These are phyloP conservation scores for Tenthredo scrophulariae DNA, from an alignment of 2,888 invertebrate species.

Conservation along the genomic window DNA sequence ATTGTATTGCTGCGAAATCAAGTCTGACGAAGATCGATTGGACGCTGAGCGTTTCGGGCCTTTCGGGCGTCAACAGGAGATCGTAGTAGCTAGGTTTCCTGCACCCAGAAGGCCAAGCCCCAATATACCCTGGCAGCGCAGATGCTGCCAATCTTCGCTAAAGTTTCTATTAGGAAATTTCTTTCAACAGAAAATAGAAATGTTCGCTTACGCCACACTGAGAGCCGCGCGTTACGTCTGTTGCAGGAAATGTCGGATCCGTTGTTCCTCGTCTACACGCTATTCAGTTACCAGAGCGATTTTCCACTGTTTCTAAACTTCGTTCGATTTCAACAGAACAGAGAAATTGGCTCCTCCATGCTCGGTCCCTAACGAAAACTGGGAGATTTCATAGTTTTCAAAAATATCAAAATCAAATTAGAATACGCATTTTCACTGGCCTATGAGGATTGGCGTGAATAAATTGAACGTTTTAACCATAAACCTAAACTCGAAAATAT, in stretches of 20 bases:
- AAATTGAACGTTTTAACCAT: neutral
- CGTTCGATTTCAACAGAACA: neutral
- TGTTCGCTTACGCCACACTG: neutral
- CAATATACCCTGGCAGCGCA: conserved; percentile 66
- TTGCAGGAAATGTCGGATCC: neutral
- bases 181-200: conserved; percentile 65
- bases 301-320: neutral
- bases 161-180: conserved; percentile 76
- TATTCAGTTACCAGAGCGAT: neutral
- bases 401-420: neutral
- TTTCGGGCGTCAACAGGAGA: conserved; percentile 76
- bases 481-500: no score
- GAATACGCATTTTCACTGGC: neutral
- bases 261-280: neutral
- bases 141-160: conserved; percentile 75
- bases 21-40: conserved; percentile 79
- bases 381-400: neutral
- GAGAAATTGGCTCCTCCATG: neutral
- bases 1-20: conserved; percentile 78
- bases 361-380: neutral
- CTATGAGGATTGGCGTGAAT: neutral
- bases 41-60: conserved; percentile 63
- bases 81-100: conserved; percentile 62
- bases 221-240: neutral
- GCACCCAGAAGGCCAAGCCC: conserved; percentile 60